Percentiles rank a stretch among this genome's conserved stretches.
Conservation (phyloP, 2,888 invertebrate genomes). For the Chydorus sphaericus region DNA sequence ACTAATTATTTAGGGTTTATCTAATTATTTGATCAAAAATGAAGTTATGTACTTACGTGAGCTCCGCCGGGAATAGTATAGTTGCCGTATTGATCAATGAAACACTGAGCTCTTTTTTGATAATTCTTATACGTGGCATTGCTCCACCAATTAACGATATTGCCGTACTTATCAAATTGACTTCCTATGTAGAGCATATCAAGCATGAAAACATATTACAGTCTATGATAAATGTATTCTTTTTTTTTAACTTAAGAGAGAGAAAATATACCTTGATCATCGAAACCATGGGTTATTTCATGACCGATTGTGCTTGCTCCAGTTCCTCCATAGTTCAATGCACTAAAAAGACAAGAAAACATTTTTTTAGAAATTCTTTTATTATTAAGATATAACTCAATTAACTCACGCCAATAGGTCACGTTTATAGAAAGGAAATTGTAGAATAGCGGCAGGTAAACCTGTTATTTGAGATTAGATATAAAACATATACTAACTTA, state of each 20-base stretch:
- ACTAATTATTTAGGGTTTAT: no score
- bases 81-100: conserved; percentile 35
- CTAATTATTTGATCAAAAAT: no score
- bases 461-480: no score
- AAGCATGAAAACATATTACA: no score
- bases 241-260: not conserved
- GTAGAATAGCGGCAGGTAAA: conserved; percentile 39
- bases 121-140: conserved; percentile 33
- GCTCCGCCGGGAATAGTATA: conserved; percentile 36
- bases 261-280: conserved; percentile 22
- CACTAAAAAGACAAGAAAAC: conserved; percentile 19
- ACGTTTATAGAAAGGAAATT: conserved; percentile 36
- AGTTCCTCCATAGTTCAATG: conserved; percentile 33
- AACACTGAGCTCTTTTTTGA: conserved; percentile 34
- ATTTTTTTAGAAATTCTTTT: not conserved
- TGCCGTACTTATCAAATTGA: conserved; percentile 37
- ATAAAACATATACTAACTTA: no score
- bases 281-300: conserved; percentile 32
- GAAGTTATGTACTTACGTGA: no score
- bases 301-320: conserved; percentile 36
- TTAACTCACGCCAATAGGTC: conserved; percentile 10
- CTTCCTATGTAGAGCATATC: conserved; percentile 27
- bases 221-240: no score
- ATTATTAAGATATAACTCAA: not conserved
- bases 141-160: conserved; percentile 39